Percentiles rank a stretch among this genome's conserved stretches.
Evolutionary conservation across 2,888 invertebrate species (phyloP).

Genomic region (Phlogophora meticulosa): DNA sequence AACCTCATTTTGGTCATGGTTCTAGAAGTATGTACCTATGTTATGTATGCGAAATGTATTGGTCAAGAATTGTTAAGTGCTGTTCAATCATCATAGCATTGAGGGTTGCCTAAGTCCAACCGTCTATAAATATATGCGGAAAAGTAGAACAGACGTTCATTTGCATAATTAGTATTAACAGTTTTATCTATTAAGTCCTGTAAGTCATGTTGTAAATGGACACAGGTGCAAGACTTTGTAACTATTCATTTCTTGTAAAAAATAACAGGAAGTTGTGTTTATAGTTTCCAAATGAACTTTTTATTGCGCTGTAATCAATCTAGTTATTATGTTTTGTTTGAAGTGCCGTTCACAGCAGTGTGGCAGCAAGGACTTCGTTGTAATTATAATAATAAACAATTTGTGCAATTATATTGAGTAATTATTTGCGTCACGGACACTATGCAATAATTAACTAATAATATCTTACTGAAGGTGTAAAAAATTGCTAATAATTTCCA

Average conservation of each 20-base stretch:
- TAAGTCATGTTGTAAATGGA: slow-evolving; percentile 22
- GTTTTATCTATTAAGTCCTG: background rate
- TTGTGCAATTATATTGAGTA: slow-evolving; percentile 19
- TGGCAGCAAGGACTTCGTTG: slow-evolving; percentile 17
- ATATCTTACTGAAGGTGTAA: slow-evolving; percentile 7
- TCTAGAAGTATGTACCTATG: no score
- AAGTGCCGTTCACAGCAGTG: slow-evolving; percentile 19
- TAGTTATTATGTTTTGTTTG: slow-evolving; percentile 14
- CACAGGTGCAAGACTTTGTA: slow-evolving; percentile 10
- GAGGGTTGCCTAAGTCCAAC: slow-evolving; percentile 45
- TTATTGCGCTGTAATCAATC: slow-evolving; percentile 26
- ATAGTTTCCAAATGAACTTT: slow-evolving; percentile 41
- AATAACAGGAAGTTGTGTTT: slow-evolving; percentile 47
- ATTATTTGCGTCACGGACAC: slow-evolving; percentile 16
- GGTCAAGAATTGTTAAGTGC: slow-evolving; percentile 21
- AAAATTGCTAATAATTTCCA: slow-evolving; percentile 10
- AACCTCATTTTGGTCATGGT: background rate
- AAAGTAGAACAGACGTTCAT: slow-evolving; percentile 42
- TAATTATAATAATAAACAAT: slow-evolving; percentile 17
- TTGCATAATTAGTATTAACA: slow-evolving; percentile 43
- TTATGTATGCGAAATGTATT: no score
- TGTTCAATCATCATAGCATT: slow-evolving; percentile 26
- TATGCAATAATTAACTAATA: slow-evolving; percentile 2
- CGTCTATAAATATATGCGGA: slow-evolving; percentile 49
- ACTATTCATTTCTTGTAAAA: slow-evolving; percentile 17